Percentiles rank a stretch among this genome's conserved stretches.
These are phyloP conservation scores for Coecobrya sp. DNA, from an alignment of 2,888 invertebrate species.

Conservation along the genomic window DNA sequence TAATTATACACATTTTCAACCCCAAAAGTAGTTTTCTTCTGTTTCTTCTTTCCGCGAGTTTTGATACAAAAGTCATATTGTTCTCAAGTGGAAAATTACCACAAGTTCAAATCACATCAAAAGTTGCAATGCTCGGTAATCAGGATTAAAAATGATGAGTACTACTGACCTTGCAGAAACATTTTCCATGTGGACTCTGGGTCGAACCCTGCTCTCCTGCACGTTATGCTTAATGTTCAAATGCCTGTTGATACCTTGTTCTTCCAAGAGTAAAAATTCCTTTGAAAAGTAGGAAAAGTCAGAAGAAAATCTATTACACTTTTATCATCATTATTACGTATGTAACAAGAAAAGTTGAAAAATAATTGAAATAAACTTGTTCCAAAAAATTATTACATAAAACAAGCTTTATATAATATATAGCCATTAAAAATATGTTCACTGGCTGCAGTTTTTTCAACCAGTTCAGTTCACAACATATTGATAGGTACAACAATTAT, in stretches of 20 bases:
- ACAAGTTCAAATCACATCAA: neutral
- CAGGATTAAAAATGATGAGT: neutral
- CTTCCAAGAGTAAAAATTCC: slow-evolving; percentile 79
- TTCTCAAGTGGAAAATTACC: slow-evolving; percentile 38
- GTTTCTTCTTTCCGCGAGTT: neutral
- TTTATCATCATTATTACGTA: neutral
- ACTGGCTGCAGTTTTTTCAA: neutral
- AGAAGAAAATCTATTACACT: slow-evolving; percentile 28
- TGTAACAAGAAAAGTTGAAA: slow-evolving; percentile 12
- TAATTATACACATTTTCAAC: slow-evolving; percentile 28
- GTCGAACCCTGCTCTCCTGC: slow-evolving; percentile 42
- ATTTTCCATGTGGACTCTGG: slow-evolving; percentile 87
- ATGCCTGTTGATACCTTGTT: slow-evolving; percentile 74
- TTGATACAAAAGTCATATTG: neutral
- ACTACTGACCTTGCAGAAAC: slow-evolving; percentile 73
- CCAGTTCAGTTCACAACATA: neutral
- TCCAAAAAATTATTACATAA: neutral
- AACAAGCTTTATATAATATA: too few relatives aligned
- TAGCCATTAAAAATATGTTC: neutral
- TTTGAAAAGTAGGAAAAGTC: slow-evolving; percentile 18
- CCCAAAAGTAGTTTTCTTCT: neutral
- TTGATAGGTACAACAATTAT: neutral
- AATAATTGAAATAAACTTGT: slow-evolving; percentile 24
- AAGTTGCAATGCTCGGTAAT: neutral
- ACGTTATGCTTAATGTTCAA: slow-evolving; percentile 66